A percentile compares a stretch with the other conserved stretches of the same genome.
phyloP scores from a whole-genome alignment of 2,888 invertebrate species.

The Lymantria dispar region DNA sequence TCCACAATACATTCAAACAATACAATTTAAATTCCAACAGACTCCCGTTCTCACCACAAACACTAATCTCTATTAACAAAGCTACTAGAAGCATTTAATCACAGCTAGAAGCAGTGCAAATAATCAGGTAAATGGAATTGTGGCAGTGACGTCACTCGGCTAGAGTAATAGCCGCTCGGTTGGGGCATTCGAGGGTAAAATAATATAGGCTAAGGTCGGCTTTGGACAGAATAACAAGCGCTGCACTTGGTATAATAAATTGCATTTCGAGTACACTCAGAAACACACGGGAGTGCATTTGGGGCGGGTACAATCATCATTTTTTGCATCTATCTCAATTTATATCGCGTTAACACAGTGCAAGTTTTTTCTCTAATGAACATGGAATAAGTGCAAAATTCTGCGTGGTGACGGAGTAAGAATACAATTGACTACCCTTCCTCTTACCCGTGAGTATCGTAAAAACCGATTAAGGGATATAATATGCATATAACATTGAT shows the following conservation, averaged over 20 bases:
- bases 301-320: background rate
- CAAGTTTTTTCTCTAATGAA: too few relatives aligned
- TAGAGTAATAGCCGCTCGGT: constrained; percentile 8
- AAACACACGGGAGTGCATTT: constrained; percentile 4
- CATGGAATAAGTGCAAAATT: too few relatives aligned
- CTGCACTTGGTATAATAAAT: constrained; percentile 26
- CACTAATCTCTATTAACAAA: constrained; percentile 4
- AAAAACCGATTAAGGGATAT: too few relatives aligned
- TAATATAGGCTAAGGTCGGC: constrained; percentile 13
- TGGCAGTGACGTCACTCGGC: constrained; percentile 7
- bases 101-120: constrained; percentile 9
- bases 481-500: too few relatives aligned
- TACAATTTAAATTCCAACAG: too few relatives aligned
- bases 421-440: too few relatives aligned
- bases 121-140: constrained; percentile 14
- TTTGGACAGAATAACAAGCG: constrained; percentile 16
- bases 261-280: constrained; percentile 28
- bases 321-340: too few relatives aligned
- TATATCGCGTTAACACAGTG: too few relatives aligned
- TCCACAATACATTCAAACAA: too few relatives aligned
- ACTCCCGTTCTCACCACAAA: background rate
- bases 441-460: too few relatives aligned
- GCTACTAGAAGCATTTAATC: constrained; percentile 9
- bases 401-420: background rate
- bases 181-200: constrained; percentile 4